These are phyloP conservation scores for Melinaea marsaeus DNA, from an alignment of 2,888 invertebrate species.

Conservation along the genomic window DNA sequence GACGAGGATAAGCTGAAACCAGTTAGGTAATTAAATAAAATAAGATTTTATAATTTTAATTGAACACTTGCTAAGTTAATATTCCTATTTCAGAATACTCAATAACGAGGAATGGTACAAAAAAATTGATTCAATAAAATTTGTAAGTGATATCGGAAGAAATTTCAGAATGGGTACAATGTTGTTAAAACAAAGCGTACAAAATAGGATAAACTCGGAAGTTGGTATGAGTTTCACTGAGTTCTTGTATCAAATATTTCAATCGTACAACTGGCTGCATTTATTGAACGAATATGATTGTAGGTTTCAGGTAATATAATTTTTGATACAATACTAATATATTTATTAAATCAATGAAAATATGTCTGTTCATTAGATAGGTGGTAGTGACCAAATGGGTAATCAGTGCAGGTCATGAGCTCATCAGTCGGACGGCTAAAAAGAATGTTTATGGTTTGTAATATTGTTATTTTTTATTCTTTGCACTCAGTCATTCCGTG, in stretches of 20 bases:
- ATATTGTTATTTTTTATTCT: background rate
- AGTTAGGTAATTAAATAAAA: conserved; percentile 61
- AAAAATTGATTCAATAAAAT: conserved; percentile 85
- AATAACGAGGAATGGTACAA: conserved; percentile 95
- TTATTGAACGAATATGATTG: too few relatives aligned
- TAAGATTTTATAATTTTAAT: background rate
- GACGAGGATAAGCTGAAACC: conserved; percentile 59
- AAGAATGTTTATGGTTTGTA: conserved; percentile 83
- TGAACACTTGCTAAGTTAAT: background rate
- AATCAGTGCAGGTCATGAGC: conserved; percentile 85
- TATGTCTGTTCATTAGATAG: conserved; percentile 79
- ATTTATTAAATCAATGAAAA: background rate
- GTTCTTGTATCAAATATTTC: too few relatives aligned
- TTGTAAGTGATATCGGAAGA: conserved; percentile 88
- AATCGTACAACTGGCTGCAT: too few relatives aligned
- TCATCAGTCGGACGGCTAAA: conserved; percentile 84
- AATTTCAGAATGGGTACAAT: conserved; percentile 93
- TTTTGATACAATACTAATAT: background rate
- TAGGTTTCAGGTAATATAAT: background rate
- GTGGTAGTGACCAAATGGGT: conserved; percentile 91
- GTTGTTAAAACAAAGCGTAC: conserved; percentile 88
- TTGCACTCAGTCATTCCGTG: too few relatives aligned
- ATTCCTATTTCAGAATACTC: conserved; percentile 80
- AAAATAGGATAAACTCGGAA: conserved; percentile 83
- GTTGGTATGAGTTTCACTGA: too few relatives aligned